Percentiles rank a stretch among this genome's conserved stretches.
Evolutionary conservation across 2,113 vertebrate genomes (phyloP).

Genomic region (Craseonycteris thonglongyai): DNA sequence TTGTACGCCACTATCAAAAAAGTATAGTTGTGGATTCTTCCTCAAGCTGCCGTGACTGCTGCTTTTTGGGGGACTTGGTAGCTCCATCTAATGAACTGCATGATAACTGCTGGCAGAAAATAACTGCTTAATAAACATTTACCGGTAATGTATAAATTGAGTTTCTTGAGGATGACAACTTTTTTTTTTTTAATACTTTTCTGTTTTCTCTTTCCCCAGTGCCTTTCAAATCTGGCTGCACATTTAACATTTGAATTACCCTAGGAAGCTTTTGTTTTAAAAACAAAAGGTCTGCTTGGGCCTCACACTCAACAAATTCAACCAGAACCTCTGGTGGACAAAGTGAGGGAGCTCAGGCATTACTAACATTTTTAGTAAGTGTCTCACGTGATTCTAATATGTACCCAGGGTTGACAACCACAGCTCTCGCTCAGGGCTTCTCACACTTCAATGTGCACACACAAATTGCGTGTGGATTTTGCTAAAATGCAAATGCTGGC

Average conservation of each 20-base stretch:
- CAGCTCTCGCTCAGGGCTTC: not conserved
- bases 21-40: not conserved
- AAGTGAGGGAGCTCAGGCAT: not conserved
- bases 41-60: not conserved
- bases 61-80: not conserved
- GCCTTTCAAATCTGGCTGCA: not conserved
- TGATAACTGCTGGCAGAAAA: not conserved
- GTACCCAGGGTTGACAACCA: not conserved
- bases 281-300: not conserved
- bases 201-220: not conserved
- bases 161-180: not conserved
- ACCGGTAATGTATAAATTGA: too few relatives aligned
- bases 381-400: not conserved
- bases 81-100: slow-evolving; percentile 17
- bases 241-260: not conserved
- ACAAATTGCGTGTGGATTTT: not conserved
- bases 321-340: not conserved
- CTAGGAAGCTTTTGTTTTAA: not conserved
- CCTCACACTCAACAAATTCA: not conserved
- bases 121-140: not conserved
- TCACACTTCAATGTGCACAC: not conserved
- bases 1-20: not conserved
- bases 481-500: not conserved
- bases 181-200: slow-evolving; percentile 10
- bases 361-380: not conserved